phyloP scores from a whole-genome alignment of 2,797 vertebrate genomes.

The Melanotaenia trifasciata region DNA sequence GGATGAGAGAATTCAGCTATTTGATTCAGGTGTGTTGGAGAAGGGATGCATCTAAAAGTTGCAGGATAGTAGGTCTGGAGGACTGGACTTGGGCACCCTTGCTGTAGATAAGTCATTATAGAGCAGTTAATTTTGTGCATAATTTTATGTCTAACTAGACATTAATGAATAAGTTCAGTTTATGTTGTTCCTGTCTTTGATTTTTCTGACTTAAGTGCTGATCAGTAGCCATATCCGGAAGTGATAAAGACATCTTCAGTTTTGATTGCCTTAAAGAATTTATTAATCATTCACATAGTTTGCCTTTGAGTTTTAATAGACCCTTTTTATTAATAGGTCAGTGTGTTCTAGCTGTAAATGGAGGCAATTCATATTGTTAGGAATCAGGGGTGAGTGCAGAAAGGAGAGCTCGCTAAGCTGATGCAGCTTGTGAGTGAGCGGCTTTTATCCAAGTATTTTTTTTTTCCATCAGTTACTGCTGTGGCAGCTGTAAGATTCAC shows the following conservation, averaged over 20 bases:
- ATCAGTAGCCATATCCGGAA: slow-evolving; percentile 43
- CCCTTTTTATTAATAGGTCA: slow-evolving; percentile 24
- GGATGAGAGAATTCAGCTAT: too few species aligned
- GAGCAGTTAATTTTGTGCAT: background rate
- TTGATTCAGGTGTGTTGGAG: too few species aligned
- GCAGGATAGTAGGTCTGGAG: too few species aligned
- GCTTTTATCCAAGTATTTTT: slow-evolving; percentile 66
- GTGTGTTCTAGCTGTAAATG: slow-evolving; percentile 30
- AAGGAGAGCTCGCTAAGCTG: slow-evolving; percentile 71
- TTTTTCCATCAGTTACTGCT: slow-evolving; percentile 35
- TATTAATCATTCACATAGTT: slow-evolving; percentile 52
- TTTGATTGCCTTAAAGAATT: slow-evolving; percentile 45
- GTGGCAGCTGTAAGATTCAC: slow-evolving; percentile 55
- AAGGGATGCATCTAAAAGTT: too few species aligned
- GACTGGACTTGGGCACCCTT: background rate
- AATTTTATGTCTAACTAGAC: slow-evolving; percentile 23
- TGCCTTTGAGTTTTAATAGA: slow-evolving; percentile 65
- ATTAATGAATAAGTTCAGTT: slow-evolving; percentile 28
- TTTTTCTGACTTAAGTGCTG: slow-evolving; percentile 25
- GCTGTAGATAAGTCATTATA: background rate
- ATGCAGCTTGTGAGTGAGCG: slow-evolving; percentile 72
- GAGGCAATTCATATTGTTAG: slow-evolving; percentile 66
- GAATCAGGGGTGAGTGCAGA: slow-evolving; percentile 59
- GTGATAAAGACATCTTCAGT: slow-evolving; percentile 37
- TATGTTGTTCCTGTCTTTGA: slow-evolving; percentile 23